These are phyloP conservation scores for Takifugu ocellatus DNA, from an alignment of 2,797 vertebrate genomes.

Conservation along the genomic window DNA sequence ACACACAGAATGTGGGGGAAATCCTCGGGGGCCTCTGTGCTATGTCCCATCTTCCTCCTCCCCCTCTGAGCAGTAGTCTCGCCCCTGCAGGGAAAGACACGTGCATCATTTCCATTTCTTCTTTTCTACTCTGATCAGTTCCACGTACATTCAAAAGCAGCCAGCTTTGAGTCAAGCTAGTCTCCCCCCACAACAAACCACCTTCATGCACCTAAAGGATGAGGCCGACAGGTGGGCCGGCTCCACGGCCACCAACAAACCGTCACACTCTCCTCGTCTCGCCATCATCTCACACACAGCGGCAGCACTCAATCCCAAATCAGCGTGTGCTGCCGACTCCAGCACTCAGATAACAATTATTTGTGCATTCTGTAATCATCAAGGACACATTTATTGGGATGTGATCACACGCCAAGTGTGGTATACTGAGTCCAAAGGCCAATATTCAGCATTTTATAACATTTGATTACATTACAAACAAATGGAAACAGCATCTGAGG, in stretches of 20 bases:
- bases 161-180: neutral
- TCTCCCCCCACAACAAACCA: conserved; percentile 12
- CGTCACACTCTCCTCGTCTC: conserved; percentile 5
- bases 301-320: conserved; percentile 41
- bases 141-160: conserved; percentile 5
- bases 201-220: conserved; percentile 12
- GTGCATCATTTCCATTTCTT: conserved; percentile 1
- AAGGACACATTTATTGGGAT: no score
- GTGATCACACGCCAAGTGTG: no score
- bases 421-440: no score
- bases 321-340: neutral
- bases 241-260: neutral
- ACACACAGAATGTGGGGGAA: conserved; percentile 29
- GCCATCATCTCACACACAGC: neutral
- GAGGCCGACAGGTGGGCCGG: conserved; percentile 31
- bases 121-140: conserved; percentile 1
- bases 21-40: conserved; percentile 60
- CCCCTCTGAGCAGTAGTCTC: conserved; percentile 94
- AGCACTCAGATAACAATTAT: no score
- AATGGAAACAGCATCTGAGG: no score
- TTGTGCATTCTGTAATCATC: no score
- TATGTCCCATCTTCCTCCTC: conserved; percentile 80
- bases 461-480: no score
- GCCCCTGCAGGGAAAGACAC: conserved; percentile 75
- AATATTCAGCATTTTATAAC: no score